These are phyloP conservation scores for Lepidochitona cinerea DNA, from an alignment of 2,888 invertebrate genomes.

Conservation along the genomic window DNA sequence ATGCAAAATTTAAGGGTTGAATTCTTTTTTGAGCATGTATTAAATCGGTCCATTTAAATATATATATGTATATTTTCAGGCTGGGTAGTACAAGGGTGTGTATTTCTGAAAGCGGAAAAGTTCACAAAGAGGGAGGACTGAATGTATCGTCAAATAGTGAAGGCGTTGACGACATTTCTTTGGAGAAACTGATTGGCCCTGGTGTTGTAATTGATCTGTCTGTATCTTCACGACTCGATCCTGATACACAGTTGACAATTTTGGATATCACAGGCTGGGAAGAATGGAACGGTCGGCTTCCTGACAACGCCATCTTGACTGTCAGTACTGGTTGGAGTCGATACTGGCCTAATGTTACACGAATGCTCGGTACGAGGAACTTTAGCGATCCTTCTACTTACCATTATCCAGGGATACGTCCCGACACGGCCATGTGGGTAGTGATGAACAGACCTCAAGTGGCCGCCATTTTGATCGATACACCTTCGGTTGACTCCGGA, in stretches of 20 bases:
- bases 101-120: constrained; percentile 17
- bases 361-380: background rate
- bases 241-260: constrained; percentile 14
- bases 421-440: background rate
- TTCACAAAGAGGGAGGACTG: constrained; percentile 19
- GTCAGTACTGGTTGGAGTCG: constrained; percentile 19
- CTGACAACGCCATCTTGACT: constrained; percentile 16
- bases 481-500: background rate
- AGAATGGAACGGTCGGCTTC: constrained; percentile 16
- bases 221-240: constrained; percentile 5
- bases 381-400: background rate
- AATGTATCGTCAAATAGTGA: background rate
- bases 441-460: constrained; percentile 1
- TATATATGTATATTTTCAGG: background rate
- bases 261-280: constrained; percentile 21
- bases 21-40: background rate
- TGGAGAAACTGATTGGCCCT: constrained; percentile 17
- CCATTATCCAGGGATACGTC: background rate
- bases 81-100: background rate
- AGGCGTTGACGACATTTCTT: constrained; percentile 16
- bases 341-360: background rate
- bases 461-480: background rate
- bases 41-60: background rate
- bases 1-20: too few relatives aligned
- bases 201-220: constrained; percentile 24